Evolutionary conservation across 2,113 vertebrate genomes (phyloP), one percentile per base, ranked within the genome.

Genomic region (Atherinomorus stipes): DNA sequence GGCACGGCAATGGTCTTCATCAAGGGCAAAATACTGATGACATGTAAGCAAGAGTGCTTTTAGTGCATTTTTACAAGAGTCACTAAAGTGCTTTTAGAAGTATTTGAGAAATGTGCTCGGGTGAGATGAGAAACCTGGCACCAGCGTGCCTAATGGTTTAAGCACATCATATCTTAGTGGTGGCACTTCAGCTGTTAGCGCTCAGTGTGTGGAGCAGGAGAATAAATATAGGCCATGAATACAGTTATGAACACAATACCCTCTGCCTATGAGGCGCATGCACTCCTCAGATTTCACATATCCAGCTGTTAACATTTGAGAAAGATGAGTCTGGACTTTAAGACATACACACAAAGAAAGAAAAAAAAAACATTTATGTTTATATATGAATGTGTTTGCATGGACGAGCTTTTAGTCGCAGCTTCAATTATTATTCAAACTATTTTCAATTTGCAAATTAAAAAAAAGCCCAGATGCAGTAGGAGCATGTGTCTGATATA

Each of bases 161-260:
- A 88, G 86, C 80, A 15, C 66, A 71, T 86, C 79, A 62, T 87
- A 87, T 92, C 89, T 85, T 49, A 81, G 66, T 47, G 67, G 80
- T 87, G 79, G 83, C 91, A 85, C 88, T 90, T 90, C 84, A 90
- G 90, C 89, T 92, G 90, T 91, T 85, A 57, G 54, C 42, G 73
- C 79, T 85, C 85, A 87, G 74, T 53, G 62, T 81, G 80, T 60
- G 71, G 50, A 74, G 74, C 60, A 40, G 65, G 56, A 77, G 77
- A 78, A 76, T 85, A 85, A 89, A 88, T 88, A 88, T 80, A 77
- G 77, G 75, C 72, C 85, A 76, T 79, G 82, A 85, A 81, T 78
- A 86, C 83, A 70, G 59, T 85, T 70, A 71, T 72, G 79, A 80
- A 85, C 79, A 85, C 81, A 87, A 84, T 88, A 61, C 76, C 56